These are phyloP conservation scores for Eupithecia subumbrata DNA, from an alignment of 2,888 invertebrate genomes.

Conservation along the genomic window DNA sequence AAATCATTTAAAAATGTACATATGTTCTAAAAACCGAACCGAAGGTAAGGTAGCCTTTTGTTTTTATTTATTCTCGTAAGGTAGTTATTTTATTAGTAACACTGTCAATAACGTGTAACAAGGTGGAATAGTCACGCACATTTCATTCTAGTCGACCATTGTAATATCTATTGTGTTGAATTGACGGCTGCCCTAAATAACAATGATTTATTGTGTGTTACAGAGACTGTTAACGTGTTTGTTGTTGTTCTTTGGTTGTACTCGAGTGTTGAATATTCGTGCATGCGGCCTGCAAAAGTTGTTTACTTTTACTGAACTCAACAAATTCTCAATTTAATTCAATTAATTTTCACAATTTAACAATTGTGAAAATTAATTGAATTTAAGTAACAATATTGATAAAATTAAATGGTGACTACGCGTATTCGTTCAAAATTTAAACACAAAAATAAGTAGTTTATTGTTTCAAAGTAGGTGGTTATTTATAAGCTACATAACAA, in stretches of 20 bases:
- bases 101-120: constrained; percentile 43
- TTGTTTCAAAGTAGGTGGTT: too few relatives aligned
- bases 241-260: not conserved
- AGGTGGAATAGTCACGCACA: constrained; percentile 50
- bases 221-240: not conserved
- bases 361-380: too few relatives aligned
- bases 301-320: not conserved
- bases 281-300: not conserved
- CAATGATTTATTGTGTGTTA: constrained; percentile 46
- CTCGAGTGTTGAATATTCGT: not conserved
- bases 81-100: constrained; percentile 19
- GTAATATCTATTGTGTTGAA: constrained; percentile 50
- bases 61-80: not conserved
- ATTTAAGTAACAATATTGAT: too few relatives aligned
- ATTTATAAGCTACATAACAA: not conserved
- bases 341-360: not conserved
- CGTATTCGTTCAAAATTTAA: too few relatives aligned
- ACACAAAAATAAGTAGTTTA: too few relatives aligned
- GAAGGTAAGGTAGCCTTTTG: not conserved
- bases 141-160: constrained; percentile 48
- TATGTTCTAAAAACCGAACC: not conserved
- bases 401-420: too few relatives aligned
- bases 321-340: not conserved
- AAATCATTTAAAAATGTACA: not conserved
- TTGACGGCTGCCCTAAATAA: constrained; percentile 59